Evolutionary conservation across 2,113 vertebrate species (phyloP).

Genomic region (Asarcornis scutulata): DNA sequence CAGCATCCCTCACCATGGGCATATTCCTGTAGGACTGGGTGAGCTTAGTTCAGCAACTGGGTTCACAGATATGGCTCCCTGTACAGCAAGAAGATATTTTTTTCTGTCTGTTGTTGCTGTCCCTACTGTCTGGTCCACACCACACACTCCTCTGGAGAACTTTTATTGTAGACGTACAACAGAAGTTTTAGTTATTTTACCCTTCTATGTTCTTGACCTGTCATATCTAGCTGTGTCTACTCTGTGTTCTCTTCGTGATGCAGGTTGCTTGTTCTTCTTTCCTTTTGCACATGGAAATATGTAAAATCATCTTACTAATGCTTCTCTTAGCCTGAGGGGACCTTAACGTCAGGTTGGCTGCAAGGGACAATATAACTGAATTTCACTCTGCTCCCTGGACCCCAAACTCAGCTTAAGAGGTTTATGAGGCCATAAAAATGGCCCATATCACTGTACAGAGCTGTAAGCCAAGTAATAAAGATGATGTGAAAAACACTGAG

Average conservation of each 20-base stretch:
- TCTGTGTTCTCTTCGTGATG: rapidly evolving
- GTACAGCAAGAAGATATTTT: rapidly evolving
- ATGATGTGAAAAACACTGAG: background rate
- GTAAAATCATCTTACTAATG: background rate
- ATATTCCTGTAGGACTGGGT: rapidly evolving
- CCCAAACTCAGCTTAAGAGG: background rate
- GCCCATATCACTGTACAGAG: background rate
- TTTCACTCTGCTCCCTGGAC: background rate
- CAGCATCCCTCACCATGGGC: rapidly evolving
- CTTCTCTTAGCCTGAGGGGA: background rate
- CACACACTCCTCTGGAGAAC: background rate
- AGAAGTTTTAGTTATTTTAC: background rate
- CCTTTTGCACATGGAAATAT: background rate
- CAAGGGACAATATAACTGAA: background rate
- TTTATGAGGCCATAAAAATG: background rate
- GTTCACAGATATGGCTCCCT: background rate
- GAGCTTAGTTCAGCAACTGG: background rate
- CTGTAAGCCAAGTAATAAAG: background rate
- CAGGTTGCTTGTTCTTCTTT: background rate
- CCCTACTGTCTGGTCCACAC: background rate
- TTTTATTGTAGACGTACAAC: rapidly evolving
- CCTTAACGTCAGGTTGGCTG: background rate
- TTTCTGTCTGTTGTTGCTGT: background rate
- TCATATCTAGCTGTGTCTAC: background rate
- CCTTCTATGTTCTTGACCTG: background rate